phyloP scores from a whole-genome alignment of 2,888 invertebrate genomes.

The Nudaria mundana region DNA sequence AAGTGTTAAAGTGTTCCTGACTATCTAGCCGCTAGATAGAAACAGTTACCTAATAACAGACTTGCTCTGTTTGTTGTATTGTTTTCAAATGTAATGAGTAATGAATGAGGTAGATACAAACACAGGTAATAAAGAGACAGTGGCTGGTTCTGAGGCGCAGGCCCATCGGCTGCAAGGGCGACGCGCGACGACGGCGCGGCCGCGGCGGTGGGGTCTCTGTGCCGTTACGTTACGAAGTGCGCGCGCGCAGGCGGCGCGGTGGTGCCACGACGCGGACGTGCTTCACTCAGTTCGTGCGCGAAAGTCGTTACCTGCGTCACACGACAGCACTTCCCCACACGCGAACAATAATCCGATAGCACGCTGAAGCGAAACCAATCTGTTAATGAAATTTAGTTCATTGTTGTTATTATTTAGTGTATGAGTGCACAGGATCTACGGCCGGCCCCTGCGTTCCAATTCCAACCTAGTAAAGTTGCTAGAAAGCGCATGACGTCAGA shows the following conservation, averaged over 20 bases:
- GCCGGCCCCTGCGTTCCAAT: conserved; percentile 44
- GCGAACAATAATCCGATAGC: conserved; percentile 55
- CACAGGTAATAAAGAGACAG: conserved; percentile 22
- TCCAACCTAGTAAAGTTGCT: conserved; percentile 64
- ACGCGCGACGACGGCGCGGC: conserved; percentile 23
- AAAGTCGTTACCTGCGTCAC: conserved; percentile 78
- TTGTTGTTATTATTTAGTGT: conserved; percentile 41
- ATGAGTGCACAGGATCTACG: conserved; percentile 33
- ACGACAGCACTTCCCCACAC: conserved; percentile 68
- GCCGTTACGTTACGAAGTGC: conserved; percentile 73
- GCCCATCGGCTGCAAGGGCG: conserved; percentile 26
- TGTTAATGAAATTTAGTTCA: conserved; percentile 43
- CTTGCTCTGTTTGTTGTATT: background rate
- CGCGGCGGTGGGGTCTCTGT: conserved; percentile 55
- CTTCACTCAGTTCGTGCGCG: conserved; percentile 81
- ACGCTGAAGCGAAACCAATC: conserved; percentile 51
- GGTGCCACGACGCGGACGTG: conserved; percentile 77
- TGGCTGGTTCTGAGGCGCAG: conserved; percentile 43
- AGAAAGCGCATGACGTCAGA: conserved; percentile 79
- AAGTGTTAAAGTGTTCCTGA: too few relatives aligned
- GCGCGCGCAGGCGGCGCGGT: conserved; percentile 56
- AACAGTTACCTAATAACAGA: background rate
- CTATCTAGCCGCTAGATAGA: too few relatives aligned
- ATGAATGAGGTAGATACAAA: background rate
- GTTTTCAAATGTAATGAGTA: background rate